phyloP scores from a whole-genome alignment of 2,113 vertebrate species.

The Chloropsis cyanopogon region DNA sequence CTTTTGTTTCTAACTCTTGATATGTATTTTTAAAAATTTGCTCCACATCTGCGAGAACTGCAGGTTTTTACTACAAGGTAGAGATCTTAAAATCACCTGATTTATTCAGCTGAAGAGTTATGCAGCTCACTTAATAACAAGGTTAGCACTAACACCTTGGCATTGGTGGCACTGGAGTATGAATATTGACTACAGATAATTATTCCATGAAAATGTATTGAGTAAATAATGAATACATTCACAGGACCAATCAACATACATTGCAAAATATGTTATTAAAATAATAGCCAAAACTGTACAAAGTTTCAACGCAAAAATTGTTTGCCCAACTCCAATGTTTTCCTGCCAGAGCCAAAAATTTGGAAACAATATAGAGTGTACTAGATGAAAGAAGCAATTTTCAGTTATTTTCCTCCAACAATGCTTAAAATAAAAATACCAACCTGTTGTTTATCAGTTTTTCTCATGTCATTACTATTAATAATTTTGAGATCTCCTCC shows the following conservation, averaged over 20 bases:
- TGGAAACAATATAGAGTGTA: neutral
- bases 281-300: neutral
- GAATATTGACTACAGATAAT: neutral
- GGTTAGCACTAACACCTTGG: neutral
- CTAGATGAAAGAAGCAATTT: neutral
- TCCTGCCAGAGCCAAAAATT: neutral
- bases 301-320: neutral
- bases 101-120: neutral
- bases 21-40: neutral
- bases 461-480: neutral
- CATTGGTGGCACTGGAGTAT: neutral
- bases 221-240: neutral
- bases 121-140: neutral
- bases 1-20: neutral
- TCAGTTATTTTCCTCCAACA: neutral
- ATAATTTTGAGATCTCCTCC: neutral
- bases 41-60: neutral
- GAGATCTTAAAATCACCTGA: neutral
- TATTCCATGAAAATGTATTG: neutral
- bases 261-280: neutral
- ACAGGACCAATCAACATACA: neutral
- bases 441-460: neutral
- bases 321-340: neutral
- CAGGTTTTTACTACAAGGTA: neutral
- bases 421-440: neutral